Evolutionary conservation across 2,888 invertebrate genomes (phyloP), one percentile per base, ranked within the genome.

Genomic region (Miltochrista miniata): DNA sequence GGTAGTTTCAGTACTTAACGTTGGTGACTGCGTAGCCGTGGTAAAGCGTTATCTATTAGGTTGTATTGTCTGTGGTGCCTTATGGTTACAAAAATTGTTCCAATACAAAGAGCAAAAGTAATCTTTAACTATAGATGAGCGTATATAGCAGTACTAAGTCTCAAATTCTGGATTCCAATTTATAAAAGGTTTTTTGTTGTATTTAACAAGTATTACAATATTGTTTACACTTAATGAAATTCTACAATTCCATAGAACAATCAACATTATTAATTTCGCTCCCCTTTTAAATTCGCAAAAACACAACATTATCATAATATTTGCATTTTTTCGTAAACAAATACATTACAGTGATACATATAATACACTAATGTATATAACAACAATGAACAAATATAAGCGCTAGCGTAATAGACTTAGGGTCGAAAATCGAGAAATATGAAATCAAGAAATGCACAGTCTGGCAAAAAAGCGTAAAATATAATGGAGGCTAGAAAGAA

Each of bases 281-380:
- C 18, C 18, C 18, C 18, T 68, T 68, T 82, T 82, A 79, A 81
- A 79, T 83, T 72, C 75, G 73, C 71, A 81, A 83, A 83, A 83
- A 83, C 76, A 78, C 81, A 84, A 84, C 83, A 61, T 72, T 49
- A 64, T 67, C 42, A 61, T 54, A 58, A 69, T 68, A 74, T 70
- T 61, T 68, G 68, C 67, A 72, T 65, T 68, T 51, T 54, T 12
- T 38, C 41, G 64, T 70, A 74, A 77, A 74, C 70, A 76, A 75
- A 78, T 76, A 62, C 76, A 71, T 77, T 54, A 61, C 49, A 61
- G 51, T 61, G 51, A 74, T 73, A 73, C 67, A 75, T 64, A 74
- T 65, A 75, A 74, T 70, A 70, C 71, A 74, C 66, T 67, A 72
- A 71, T 75, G 77, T 73, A 80, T 54, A 75, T 72, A 83, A 82